Evolutionary conservation across 2,797 vertebrate species (phyloP), one percentile per base, ranked within the genome.

Genomic region (Sebastes melanostomus): DNA sequence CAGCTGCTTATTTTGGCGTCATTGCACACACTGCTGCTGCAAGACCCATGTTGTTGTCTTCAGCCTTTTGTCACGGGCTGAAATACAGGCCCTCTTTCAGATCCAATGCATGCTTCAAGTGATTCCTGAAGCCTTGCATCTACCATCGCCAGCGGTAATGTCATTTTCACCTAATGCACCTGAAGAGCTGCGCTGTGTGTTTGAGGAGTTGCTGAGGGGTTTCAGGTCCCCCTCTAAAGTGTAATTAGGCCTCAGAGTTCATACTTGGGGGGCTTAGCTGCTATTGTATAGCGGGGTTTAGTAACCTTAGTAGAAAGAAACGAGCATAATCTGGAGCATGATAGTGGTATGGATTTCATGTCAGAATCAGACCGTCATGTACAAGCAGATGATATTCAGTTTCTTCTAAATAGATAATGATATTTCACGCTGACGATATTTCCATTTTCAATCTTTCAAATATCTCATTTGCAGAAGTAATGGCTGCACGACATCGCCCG

Each of bases 391-490:
- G 66, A 78, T 66, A 58, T 71, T 82, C 65, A 70, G 24, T 80
- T 54, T 81, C 61, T 50, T 29, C 50, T 30, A 20, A 12, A 65
- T 6, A 70, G 34, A 32, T 50, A 4, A 75, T 52, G 3, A 75
- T 83, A 84, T 78, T 66, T 83, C 56, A 68, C 14, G 1, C 66
- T 54, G 76, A 75, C 8, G 20, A 88, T 84, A 85, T 92, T 92
- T 92, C 84, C 79, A 90, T 91, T 88, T 86, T 86, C 85, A 86
- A 56, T 91, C 77, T 71, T 74, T 91, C 84, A 87, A 88, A 89
- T 77, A 79, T 79, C 91, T 83, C 84, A 93, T 94, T 93, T 92
- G 78, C 83, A 96, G 96, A 97, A 97, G 95, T 97, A 97, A 97
- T 97, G 96, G 95, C 68, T 91, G 93, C 91, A 92, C 95, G 96